phyloP scores from a whole-genome alignment of 2,888 invertebrate genomes.

The Hirtodrosophila confusa region DNA sequence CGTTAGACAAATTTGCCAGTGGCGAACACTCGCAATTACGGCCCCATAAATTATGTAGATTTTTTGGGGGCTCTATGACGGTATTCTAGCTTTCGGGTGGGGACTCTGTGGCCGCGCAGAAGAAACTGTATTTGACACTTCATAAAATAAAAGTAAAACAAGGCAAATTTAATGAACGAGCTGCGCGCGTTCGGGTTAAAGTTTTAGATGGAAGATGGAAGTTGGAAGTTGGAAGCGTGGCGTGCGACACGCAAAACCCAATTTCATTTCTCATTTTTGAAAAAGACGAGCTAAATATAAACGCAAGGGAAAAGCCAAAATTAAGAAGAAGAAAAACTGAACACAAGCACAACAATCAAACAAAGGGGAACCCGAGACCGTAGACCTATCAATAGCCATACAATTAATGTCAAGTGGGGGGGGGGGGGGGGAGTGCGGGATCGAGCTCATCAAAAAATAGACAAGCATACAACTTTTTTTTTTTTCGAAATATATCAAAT shows the following conservation, averaged over 20 bases:
- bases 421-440: neutral
- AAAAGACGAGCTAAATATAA: constrained; percentile 55
- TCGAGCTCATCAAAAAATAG: constrained; percentile 44
- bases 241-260: constrained; percentile 79
- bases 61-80: constrained; percentile 26
- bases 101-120: neutral
- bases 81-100: constrained; percentile 1
- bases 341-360: constrained; percentile 45
- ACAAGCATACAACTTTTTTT: constrained; percentile 15
- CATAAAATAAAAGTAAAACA: constrained; percentile 33
- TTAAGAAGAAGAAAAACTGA: constrained; percentile 2
- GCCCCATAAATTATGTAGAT: constrained; percentile 68
- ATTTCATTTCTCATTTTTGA: constrained; percentile 49
- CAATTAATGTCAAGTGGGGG: constrained; percentile 63
- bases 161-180: constrained; percentile 56
- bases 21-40: constrained; percentile 54
- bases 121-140: constrained; percentile 69
- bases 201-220: constrained; percentile 7
- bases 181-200: constrained; percentile 18
- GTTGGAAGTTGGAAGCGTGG: constrained; percentile 35
- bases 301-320: constrained; percentile 50
- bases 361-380: constrained; percentile 27
- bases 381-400: constrained; percentile 70
- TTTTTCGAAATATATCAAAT: constrained; percentile 41
- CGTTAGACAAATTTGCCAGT: constrained; percentile 49